phyloP scores from a whole-genome alignment of 2,113 vertebrate species.

The Varanus komodoensis region DNA sequence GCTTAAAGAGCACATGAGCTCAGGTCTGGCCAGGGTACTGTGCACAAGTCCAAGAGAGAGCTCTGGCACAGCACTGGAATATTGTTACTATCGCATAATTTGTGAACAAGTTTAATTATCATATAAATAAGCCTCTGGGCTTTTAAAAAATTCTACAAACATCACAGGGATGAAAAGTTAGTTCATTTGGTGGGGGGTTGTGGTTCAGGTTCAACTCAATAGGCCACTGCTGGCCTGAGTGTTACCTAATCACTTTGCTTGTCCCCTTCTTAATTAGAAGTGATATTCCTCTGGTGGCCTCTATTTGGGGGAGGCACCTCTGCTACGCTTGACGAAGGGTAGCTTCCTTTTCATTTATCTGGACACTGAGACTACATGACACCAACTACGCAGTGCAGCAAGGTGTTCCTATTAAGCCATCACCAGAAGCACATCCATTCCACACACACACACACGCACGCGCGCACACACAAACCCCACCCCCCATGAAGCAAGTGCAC shows the following conservation, averaged over 20 bases:
- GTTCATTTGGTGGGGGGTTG: not conserved
- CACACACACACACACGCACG: too few species aligned
- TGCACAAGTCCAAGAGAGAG: not conserved
- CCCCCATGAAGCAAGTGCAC: not conserved
- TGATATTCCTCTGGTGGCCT: not conserved
- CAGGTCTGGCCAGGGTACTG: not conserved
- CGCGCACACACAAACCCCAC: too few species aligned
- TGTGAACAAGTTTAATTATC: not conserved
- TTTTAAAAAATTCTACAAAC: too few species aligned
- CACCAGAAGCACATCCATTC: not conserved
- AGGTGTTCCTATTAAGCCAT: not conserved
- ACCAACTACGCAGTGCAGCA: not conserved
- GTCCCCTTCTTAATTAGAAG: not conserved
- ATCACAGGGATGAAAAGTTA: too few species aligned
- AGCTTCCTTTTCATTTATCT: not conserved
- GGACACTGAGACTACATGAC: too few species aligned
- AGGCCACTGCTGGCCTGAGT: not conserved
- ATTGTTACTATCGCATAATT: not conserved
- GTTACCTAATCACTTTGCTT: not conserved
- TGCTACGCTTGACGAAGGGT: not conserved
- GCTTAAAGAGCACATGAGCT: too few species aligned
- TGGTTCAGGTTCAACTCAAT: not conserved
- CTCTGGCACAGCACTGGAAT: not conserved
- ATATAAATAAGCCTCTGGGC: not conserved
- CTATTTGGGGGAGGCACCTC: not conserved